Conservation (phyloP, 1,140 invertebrate genomes). For the Conus ventricosus region DNA sequence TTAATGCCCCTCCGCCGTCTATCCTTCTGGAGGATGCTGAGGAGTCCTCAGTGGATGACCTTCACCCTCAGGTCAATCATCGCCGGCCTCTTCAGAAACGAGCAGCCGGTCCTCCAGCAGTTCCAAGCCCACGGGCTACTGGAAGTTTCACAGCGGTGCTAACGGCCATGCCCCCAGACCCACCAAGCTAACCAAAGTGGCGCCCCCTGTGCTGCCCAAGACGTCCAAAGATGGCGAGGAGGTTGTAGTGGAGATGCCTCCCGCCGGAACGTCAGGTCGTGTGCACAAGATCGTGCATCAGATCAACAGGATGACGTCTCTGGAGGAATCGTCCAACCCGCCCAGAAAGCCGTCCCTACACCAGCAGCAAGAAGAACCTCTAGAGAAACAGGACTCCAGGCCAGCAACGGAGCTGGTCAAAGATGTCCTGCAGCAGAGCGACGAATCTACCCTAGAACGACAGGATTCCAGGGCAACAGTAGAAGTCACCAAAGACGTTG, state of each 20-base stretch:
- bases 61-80: background rate
- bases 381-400: too few relatives aligned
- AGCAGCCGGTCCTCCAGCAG: background rate
- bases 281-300: conserved; percentile 21
- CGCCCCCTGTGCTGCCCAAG: conserved; percentile 21
- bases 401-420: too few relatives aligned
- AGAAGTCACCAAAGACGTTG: too few relatives aligned
- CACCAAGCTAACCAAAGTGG: conserved; percentile 18
- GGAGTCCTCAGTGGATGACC: background rate
- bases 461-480: too few relatives aligned
- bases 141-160: conserved; percentile 11
- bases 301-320: conserved; percentile 22
- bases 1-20: background rate
- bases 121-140: conserved; percentile 4
- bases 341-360: background rate
- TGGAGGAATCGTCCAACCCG: background rate
- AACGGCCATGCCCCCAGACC: background rate
- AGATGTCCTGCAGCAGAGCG: too few relatives aligned
- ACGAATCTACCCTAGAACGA: too few relatives aligned
- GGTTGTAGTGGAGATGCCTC: background rate
- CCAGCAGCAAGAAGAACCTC: background rate
- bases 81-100: background rate
- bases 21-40: background rate
- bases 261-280: background rate
- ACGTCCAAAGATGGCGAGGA: background rate